These are phyloP conservation scores for Busseola fusca DNA, from an alignment of 2,888 invertebrate genomes.

Conservation along the genomic window DNA sequence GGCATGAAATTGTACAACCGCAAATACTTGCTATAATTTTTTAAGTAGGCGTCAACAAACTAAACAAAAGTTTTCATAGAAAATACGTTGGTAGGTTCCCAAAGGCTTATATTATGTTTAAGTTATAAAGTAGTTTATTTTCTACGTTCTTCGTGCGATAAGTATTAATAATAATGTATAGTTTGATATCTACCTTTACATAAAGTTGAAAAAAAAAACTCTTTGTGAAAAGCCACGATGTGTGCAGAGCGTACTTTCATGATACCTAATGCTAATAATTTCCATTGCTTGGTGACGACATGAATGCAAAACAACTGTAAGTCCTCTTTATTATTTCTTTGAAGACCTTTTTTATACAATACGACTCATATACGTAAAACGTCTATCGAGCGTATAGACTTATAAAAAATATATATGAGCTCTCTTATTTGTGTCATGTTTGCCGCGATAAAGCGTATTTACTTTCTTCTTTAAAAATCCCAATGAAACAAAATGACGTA, in stretches of 20 bases:
- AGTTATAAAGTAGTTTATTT: constrained; percentile 32
- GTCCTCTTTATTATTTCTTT: constrained; percentile 1
- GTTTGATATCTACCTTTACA: neutral
- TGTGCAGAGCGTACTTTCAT: neutral
- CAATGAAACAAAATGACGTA: too few species aligned
- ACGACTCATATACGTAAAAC: neutral
- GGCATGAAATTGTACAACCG: constrained; percentile 26
- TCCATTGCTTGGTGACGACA: neutral
- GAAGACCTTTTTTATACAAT: neutral
- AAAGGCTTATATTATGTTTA: constrained; percentile 35
- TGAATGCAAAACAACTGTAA: constrained; percentile 15
- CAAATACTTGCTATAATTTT: constrained; percentile 48
- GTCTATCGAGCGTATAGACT: neutral
- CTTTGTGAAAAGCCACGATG: constrained; percentile 1
- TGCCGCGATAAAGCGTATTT: too few species aligned
- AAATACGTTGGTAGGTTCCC: constrained; percentile 26
- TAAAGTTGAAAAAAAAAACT: neutral
- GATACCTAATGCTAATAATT: neutral
- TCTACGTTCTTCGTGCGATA: neutral
- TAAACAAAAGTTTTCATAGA: constrained; percentile 29
- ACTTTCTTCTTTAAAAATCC: neutral
- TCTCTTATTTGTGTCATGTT: too few species aligned
- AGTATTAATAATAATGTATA: constrained; percentile 10
- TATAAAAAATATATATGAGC: neutral
- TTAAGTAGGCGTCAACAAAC: constrained; percentile 50